A percentile compares a stretch with the other conserved stretches of the same genome.
These are phyloP conservation scores for Aleiodes testaceus DNA, from an alignment of 2,888 invertebrate genomes.

Conservation along the genomic window DNA sequence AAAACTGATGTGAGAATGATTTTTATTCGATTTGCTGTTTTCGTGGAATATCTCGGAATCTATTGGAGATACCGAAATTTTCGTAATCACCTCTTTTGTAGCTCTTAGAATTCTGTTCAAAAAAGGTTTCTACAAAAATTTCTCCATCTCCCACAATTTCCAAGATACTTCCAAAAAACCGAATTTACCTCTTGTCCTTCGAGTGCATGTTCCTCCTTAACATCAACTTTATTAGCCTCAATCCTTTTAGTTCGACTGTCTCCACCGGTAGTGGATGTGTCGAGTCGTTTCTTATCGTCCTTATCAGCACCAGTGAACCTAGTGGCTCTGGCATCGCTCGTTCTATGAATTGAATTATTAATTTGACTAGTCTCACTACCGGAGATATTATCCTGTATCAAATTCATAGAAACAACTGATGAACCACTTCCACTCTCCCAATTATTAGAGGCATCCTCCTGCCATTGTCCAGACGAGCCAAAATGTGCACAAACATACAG, in stretches of 20 bases:
- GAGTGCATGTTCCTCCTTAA: background rate
- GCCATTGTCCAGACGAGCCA: conserved; percentile 70
- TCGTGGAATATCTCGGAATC: no score
- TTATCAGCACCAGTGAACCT: conserved; percentile 36
- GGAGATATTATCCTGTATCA: conserved; percentile 35
- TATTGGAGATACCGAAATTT: no score
- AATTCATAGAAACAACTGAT: conserved; percentile 39
- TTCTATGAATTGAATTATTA: conserved; percentile 37
- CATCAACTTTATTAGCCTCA: background rate
- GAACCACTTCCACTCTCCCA: conserved; percentile 53
- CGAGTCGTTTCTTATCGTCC: conserved; percentile 10
- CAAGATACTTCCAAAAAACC: no score
- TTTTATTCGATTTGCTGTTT: no score
- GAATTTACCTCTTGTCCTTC: conserved; percentile 16
- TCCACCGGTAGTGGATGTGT: background rate
- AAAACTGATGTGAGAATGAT: no score
- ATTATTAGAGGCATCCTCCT: conserved; percentile 70
- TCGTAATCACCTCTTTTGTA: no score
- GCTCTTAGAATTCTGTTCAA: no score
- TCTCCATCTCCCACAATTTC: no score
- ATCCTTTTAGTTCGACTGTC: background rate
- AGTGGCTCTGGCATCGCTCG: conserved; percentile 37
- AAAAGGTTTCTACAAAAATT: no score
- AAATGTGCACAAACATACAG: conserved; percentile 83
- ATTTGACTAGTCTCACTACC: conserved; percentile 22